Percentiles rank a stretch among this genome's conserved stretches.
phyloP scores from a whole-genome alignment of 1,140 invertebrate species.

The Cydia amplana region DNA sequence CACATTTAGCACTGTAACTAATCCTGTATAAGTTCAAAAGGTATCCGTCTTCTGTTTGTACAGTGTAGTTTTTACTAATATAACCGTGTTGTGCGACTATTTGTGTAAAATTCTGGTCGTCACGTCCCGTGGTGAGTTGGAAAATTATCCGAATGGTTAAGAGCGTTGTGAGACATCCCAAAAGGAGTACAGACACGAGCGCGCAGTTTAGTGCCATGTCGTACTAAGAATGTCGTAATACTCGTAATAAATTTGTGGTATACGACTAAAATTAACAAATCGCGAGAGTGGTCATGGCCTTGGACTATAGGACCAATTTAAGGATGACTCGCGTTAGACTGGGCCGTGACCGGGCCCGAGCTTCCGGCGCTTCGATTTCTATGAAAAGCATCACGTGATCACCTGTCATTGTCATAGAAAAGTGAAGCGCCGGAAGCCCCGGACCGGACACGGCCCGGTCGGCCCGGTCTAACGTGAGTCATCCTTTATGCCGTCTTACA shows the following conservation, averaged over 20 bases:
- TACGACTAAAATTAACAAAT: not conserved
- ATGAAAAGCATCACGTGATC: too few relatives aligned
- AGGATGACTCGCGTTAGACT: too few relatives aligned
- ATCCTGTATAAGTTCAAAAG: conserved; percentile 75
- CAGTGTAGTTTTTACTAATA: conserved; percentile 49
- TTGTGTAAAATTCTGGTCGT: conserved; percentile 54
- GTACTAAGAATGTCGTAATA: not conserved
- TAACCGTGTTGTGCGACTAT: conserved; percentile 49
- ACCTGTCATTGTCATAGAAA: too few relatives aligned
- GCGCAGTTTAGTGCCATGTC: not conserved
- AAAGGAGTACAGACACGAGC: not conserved
- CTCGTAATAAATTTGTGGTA: not conserved
- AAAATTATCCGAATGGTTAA: not conserved
- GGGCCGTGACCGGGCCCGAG: too few relatives aligned
- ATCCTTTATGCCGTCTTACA: too few relatives aligned
- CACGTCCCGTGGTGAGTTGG: not conserved
- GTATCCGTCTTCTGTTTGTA: conserved; percentile 78
- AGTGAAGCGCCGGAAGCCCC: too few relatives aligned
- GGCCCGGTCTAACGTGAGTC: too few relatives aligned
- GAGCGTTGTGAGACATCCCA: not conserved
- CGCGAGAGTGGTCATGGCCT: not conserved
- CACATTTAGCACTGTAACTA: conserved; percentile 47
- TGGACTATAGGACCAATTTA: not conserved
- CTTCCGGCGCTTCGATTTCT: too few relatives aligned
- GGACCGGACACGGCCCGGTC: too few relatives aligned